Base-by-base conservation (phyloP, 2,888 invertebrate species). In the Coelogynopora nodosa region DNA sequence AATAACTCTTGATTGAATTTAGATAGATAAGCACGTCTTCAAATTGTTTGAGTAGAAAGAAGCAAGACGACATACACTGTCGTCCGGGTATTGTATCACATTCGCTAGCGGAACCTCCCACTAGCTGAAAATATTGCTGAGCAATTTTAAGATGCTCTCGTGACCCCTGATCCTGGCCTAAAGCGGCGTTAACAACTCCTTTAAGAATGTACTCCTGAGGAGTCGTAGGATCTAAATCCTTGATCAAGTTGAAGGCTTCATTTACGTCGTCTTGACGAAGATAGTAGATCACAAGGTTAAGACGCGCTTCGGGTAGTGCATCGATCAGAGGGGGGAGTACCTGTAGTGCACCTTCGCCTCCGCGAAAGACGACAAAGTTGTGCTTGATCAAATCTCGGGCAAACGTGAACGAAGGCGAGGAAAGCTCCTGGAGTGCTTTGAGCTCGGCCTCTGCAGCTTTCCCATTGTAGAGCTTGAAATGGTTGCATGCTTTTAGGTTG, bases 131-230 rank as follows among this genome's bases (percentile, higher is more conserved):
- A 92, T 96, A 98, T 91, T 97, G 97, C 91, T 98, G 97, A 0
- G 98, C 98, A 13, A 95, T 94, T 93, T 97, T 97, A 89, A 98
- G 93, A 90, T 97, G 95, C 89, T 99, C 98, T 88, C 95, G 94
- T 88, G 97, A 96, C 87, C 95, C 95, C 88, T 95, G 94, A 90
- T 97, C 96, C 90, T 98, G 98, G 0, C 97, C 98, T 31, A 97
- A 93, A 0, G 96, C 94, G 0, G 97, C 97, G 91, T 97, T 96
- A 0, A 98, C 97, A 28, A 98, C 97, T 0, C 97, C 99, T 90
- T 98, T 96, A 74, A 99, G 93, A 89, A 98, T 97, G 91, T 97
- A 98, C 91, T 99, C 98, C 89, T 97, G 95, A 0, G 98, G 97
- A 0, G 96, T 95, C 0, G 96, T 95, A 0, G 98, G 96, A 90